Percentiles rank a stretch among this genome's conserved stretches.
phyloP scores from a whole-genome alignment of 2,797 vertebrate genomes.

The Typhlichthys subterraneus region DNA sequence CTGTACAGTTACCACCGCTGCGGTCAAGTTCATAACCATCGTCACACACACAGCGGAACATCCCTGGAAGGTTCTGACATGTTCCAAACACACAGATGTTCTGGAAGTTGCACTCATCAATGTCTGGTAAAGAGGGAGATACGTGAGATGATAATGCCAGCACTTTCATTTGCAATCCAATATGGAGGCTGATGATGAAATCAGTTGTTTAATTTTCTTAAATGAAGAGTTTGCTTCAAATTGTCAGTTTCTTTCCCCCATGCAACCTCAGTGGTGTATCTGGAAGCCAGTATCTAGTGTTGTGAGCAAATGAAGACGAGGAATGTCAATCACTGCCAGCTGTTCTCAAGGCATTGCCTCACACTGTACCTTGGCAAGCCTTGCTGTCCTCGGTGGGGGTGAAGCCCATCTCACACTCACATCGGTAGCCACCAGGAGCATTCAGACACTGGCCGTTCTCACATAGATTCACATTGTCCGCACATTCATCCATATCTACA shows the following conservation, averaged over 20 bases:
- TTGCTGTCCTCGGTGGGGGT: conserved; percentile 89
- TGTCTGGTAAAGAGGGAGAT: conserved; percentile 74
- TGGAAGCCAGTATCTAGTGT: not conserved
- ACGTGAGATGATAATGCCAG: conserved; percentile 1
- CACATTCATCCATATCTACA: conserved; percentile 92
- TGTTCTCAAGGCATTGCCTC: too few species aligned
- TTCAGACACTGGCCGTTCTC: conserved; percentile 95
- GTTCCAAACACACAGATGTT: conserved; percentile 92
- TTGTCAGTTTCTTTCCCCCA: too few species aligned
- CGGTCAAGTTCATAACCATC: conserved; percentile 91
- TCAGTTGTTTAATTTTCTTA: not conserved
- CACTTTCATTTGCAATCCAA: too few species aligned
- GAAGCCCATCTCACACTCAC: conserved; percentile 96
- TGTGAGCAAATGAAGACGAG: too few species aligned
- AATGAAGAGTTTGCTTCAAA: not conserved
- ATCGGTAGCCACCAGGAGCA: conserved; percentile 89
- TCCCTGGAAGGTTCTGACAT: conserved; percentile 93
- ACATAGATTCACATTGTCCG: conserved; percentile 90
- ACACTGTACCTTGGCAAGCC: conserved; percentile 85
- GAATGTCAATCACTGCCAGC: too few species aligned
- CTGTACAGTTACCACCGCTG: conserved; percentile 91
- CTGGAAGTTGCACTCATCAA: conserved; percentile 92
- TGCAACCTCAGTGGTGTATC: not conserved
- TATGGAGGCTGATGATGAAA: not conserved
- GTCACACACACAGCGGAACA: conserved; percentile 91